These are phyloP conservation scores for Gorsachius goisagi DNA, from an alignment of 2,113 vertebrate species.

Conservation along the genomic window DNA sequence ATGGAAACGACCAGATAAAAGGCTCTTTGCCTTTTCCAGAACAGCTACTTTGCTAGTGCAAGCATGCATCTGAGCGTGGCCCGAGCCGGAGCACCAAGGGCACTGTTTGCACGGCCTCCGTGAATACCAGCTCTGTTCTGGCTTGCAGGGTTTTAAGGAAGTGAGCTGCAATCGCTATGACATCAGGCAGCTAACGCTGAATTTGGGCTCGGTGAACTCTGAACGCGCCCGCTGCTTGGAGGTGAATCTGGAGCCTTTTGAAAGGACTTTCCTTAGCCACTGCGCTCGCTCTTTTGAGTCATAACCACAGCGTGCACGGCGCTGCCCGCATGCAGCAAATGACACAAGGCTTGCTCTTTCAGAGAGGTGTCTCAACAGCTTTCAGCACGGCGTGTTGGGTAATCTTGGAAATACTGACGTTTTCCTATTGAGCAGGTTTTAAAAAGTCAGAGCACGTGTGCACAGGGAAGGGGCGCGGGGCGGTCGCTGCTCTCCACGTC, in stretches of 20 bases:
- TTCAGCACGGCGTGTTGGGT: accelerated
- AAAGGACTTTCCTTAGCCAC: background rate
- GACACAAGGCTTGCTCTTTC: background rate
- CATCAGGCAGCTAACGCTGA: background rate
- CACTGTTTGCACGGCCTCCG: background rate
- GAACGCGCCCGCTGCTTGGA: background rate
- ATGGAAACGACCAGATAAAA: background rate
- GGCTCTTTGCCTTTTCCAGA: background rate
- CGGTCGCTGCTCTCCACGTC: background rate
- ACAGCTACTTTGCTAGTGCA: background rate
- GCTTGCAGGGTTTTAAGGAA: constrained; percentile 23
- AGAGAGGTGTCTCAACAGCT: background rate
- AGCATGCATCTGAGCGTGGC: background rate
- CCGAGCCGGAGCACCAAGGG: background rate
- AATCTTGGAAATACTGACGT: background rate
- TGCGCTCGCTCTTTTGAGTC: background rate
- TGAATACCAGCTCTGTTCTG: constrained; percentile 6
- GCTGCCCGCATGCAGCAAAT: background rate
- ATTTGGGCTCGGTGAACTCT: background rate
- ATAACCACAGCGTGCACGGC: accelerated
- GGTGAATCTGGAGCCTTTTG: background rate
- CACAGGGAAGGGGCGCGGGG: accelerated
- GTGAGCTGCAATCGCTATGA: background rate
- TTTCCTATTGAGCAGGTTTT: background rate
- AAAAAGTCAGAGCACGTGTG: background rate